Conservation (phyloP, 2,888 invertebrate species). For the Apodemia zela region DNA sequence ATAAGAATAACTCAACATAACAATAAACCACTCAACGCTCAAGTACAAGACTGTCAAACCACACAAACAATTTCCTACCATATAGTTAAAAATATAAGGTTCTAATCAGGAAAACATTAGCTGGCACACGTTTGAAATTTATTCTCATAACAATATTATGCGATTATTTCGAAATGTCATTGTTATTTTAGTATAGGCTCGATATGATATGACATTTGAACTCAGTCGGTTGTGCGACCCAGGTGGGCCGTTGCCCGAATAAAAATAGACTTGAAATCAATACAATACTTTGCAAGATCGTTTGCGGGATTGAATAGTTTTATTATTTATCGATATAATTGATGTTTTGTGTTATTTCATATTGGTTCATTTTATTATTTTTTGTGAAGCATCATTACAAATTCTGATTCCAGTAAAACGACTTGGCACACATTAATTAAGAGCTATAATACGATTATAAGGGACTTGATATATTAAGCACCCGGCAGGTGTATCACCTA, state of each 20-base stretch:
- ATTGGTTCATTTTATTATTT: too few relatives aligned
- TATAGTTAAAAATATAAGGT: not conserved
- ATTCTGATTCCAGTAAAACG: too few relatives aligned
- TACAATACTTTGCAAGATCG: slow-evolving; percentile 52
- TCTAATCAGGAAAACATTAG: not conserved
- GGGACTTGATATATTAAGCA: too few relatives aligned
- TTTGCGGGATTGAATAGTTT: slow-evolving; percentile 37
- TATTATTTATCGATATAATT: slow-evolving; percentile 7
- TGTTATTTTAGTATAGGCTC: slow-evolving; percentile 21
- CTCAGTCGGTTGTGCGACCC: slow-evolving; percentile 36
- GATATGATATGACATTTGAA: slow-evolving; percentile 26
- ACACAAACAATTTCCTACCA: not conserved
- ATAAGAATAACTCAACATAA: slow-evolving; percentile 10
- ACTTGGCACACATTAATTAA: too few relatives aligned
- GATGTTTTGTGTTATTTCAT: not conserved
- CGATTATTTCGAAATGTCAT: slow-evolving; percentile 18
- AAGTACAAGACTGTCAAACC: not conserved
- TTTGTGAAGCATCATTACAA: too few relatives aligned
- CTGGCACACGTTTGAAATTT: not conserved
- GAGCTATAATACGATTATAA: too few relatives aligned
- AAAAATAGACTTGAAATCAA: slow-evolving; percentile 65
- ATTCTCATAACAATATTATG: slow-evolving; percentile 10
- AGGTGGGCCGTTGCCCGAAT: slow-evolving; percentile 47
- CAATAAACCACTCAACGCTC: slow-evolving; percentile 13
- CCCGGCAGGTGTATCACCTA: too few relatives aligned